A percentile compares a stretch with the other conserved stretches of the same genome.
Conservation (phyloP, 2,888 invertebrate genomes). For the Aproaerema taeniolella region DNA sequence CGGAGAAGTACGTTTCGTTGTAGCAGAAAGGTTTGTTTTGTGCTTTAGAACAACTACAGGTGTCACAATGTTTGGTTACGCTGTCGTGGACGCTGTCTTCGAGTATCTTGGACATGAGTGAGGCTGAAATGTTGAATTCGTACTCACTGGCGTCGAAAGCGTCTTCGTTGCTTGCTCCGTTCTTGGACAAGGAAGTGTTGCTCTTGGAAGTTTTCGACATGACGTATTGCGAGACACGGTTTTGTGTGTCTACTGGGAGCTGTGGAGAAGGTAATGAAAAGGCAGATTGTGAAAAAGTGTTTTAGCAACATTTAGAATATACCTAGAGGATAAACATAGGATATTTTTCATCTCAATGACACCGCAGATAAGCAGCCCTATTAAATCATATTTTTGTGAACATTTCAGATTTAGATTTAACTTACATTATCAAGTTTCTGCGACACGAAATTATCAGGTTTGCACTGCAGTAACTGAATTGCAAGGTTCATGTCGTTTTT, state of each 20-base stretch:
- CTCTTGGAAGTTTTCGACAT: conserved; percentile 77
- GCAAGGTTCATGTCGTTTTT: conserved; percentile 95
- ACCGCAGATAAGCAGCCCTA: neutral
- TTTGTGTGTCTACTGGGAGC: conserved; percentile 94
- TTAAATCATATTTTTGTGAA: no score
- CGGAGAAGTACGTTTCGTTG: conserved; percentile 75
- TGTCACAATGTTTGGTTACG: conserved; percentile 88
- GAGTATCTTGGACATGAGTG: conserved; percentile 93
- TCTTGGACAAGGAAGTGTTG: conserved; percentile 59
- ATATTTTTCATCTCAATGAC: conserved; percentile 1
- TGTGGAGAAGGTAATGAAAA: conserved; percentile 65
- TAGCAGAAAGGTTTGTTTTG: conserved; percentile 72
- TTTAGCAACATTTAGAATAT: no score
- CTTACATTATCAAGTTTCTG: conserved; percentile 93
- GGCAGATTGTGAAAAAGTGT: no score
- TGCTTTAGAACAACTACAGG: conserved; percentile 83
- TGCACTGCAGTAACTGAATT: conserved; percentile 95
- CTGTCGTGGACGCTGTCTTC: conserved; percentile 92
- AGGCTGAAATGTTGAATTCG: conserved; percentile 87
- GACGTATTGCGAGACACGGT: conserved; percentile 89
- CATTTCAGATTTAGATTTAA: no score
- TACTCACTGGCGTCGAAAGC: conserved; percentile 78
- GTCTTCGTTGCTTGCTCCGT: conserved; percentile 56
- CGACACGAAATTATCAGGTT: conserved; percentile 95
- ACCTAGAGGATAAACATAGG: no score